A percentile compares a stretch with the other conserved stretches of the same genome.
These are phyloP conservation scores for Probosciger aterrimus DNA, from an alignment of 2,113 vertebrate species.

Conservation along the genomic window DNA sequence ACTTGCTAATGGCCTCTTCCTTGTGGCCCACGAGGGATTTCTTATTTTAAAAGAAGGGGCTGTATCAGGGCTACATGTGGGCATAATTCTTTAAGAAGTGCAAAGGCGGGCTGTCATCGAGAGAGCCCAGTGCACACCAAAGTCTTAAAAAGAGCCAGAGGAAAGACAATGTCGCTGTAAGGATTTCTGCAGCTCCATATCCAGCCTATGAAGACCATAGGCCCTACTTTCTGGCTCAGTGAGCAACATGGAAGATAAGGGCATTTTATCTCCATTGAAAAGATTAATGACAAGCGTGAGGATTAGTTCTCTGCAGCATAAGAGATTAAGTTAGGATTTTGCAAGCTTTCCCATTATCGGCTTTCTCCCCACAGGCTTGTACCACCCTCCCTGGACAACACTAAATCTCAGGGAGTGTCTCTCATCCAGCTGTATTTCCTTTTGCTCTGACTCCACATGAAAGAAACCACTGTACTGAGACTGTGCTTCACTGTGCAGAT, in stretches of 20 bases:
- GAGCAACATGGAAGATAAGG: conserved; percentile 42
- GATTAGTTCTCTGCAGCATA: conserved; percentile 42
- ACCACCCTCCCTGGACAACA: neutral
- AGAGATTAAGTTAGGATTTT: conserved; percentile 51
- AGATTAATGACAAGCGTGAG: conserved; percentile 48
- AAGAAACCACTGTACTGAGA: neutral
- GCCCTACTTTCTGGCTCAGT: conserved; percentile 33
- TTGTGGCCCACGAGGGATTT: neutral
- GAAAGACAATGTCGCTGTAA: neutral
- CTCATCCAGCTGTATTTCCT: neutral
- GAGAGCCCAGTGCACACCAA: neutral
- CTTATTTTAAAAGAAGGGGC: neutral
- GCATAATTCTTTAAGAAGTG: neutral
- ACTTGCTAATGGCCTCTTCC: neutral
- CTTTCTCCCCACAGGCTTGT: neutral
- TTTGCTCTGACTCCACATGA: neutral
- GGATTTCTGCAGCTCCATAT: neutral
- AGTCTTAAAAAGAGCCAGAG: neutral
- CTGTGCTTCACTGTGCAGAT: neutral
- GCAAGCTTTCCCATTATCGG: conserved; percentile 32
- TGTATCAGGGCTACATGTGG: neutral
- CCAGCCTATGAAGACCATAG: neutral
- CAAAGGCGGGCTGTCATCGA: neutral
- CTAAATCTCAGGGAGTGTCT: neutral
- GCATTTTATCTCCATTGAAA: conserved; percentile 26